Evolutionary conservation across 2,888 invertebrate species (phyloP), one percentile per base, ranked within the genome.

Genomic region (Tiphia femorata): DNA sequence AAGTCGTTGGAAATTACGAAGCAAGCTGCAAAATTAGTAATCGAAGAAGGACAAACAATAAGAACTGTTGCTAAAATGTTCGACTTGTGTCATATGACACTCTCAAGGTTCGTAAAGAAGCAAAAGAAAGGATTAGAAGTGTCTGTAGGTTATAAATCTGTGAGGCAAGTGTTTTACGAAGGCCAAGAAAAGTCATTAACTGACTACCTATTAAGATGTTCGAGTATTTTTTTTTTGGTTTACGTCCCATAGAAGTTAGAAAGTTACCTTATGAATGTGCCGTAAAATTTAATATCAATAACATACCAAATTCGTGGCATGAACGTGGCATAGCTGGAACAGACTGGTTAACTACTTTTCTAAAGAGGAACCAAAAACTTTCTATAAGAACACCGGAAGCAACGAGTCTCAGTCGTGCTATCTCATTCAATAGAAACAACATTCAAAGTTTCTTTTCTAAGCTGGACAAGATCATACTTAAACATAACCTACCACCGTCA

Each of bases 401-500:
- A 21, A 53, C 58, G 8, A 54, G 41, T 33, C 3, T 49, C 1
- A 25, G 38, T 16, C 42, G 50, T 10, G 54, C 54, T 6, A 51
- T 41, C 23, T 16, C 46, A 12, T 54, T 54, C 25, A 49, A 58
- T 17, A 46, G 21, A 30, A 7, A 7, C 2, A 50, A 50, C 14
- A 42, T 61, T 4, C 12, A 40, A 2, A 6, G 43, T 8, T 57
- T 47, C 17, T 53, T 42, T 30, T 14, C 25, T 3, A 49, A 49
- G 21, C 29, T 29, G 8, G 25, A 6, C 2, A 12, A 37, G 7
- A 58, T 58, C 8, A 35, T 49, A 55, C 65, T 38, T 12, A 49
- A 43, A 47, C 50, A 49, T 58, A 67, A 63, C 21, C 58, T 65
- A 58, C 17, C 43, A 38, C 42, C 68, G 5, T 49, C 42, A n/a